Evolutionary conservation across 2,113 vertebrate genomes (phyloP), one percentile per base, ranked within the genome.

Genomic region (Parotia lawesii): DNA sequence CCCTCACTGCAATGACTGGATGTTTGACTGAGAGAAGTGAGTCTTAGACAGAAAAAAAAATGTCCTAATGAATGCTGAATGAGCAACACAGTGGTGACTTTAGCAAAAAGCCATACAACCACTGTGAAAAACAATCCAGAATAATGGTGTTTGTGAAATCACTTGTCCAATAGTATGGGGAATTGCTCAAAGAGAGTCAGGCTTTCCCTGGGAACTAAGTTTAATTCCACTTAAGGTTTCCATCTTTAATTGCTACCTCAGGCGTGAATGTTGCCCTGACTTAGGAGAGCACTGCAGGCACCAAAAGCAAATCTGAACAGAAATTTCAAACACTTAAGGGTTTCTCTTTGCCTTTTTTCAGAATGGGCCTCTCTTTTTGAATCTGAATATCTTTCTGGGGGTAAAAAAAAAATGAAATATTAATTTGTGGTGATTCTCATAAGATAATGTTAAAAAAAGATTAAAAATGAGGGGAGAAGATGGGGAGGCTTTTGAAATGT

Each of bases 201-300:
- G 45, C 15, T 69, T 91, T 45, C 42, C n/a, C 35, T 45, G 6
- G 8, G 31, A 82, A 76, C 4, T 21, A 54, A 62, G 65, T 42
- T 85, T 28, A 71, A 50, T 77, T 88, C 64, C 29, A 50, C 38
- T 60, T 74, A 44, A 70, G 74, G 9, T 48, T 90, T 73, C 76
- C 38, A n/a, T 74, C 44, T 77, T 71, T 86, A 93, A 86, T 92
- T 90, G 40, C 51, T 84, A 12, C 56, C 51, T 86, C 44, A 80
- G 53, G 60, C 76, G n/a, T 60, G 60, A 84, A 83, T 11, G 58
- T n/a, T 70, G 33, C 35, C 85, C 50, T 72, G 50, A 48, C 47
- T 58, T 73, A 31, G 51, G 53, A 88, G 75, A 62, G 10, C 54
- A 71, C 51, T 62, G 19, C n/a, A 73, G 56, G 72, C 75, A 88